Conservation (phyloP, 92 coral and sea anemone species). For the Anthopleura xanthogrammica region DNA sequence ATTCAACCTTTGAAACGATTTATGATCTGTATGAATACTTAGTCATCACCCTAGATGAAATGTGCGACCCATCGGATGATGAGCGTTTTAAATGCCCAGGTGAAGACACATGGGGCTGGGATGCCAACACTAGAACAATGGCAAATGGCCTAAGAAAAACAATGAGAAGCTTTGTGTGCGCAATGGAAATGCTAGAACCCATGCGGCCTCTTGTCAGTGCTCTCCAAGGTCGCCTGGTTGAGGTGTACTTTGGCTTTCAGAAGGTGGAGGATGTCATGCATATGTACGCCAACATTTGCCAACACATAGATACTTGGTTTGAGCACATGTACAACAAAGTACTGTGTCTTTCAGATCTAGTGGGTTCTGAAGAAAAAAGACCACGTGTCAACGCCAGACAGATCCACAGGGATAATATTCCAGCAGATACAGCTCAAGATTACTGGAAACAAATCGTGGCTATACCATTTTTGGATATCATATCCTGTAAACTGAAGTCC, state of each 20-base stretch:
- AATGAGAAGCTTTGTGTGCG: slow-evolving; percentile 41
- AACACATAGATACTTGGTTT: slow-evolving; percentile 54
- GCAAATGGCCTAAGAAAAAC: slow-evolving; percentile 72
- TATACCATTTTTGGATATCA: slow-evolving; percentile 52
- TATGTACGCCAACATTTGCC: slow-evolving; percentile 44
- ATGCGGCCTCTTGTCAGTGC: slow-evolving; percentile 65
- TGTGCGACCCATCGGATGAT: slow-evolving; percentile 60
- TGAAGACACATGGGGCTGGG: slow-evolving; percentile 26
- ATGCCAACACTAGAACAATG: slow-evolving; percentile 55
- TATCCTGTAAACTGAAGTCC: slow-evolving; percentile 50
- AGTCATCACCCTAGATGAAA: slow-evolving; percentile 60
- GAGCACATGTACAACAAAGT: slow-evolving; percentile 55
- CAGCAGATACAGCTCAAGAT: background rate
- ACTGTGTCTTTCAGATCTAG: slow-evolving; percentile 47
- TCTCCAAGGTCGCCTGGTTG: slow-evolving; percentile 66
- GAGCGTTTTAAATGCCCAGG: slow-evolving; percentile 25
- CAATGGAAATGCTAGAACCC: slow-evolving; percentile 32
- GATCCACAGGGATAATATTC: background rate
- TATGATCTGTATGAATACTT: slow-evolving; percentile 54
- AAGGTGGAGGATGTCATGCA: slow-evolving; percentile 58
- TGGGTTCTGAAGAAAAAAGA: slow-evolving; percentile 51
- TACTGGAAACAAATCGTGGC: background rate
- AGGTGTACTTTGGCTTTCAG: slow-evolving; percentile 61
- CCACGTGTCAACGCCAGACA: too few species aligned
- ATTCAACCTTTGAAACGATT: slow-evolving; percentile 54